Percentiles rank a stretch among this genome's conserved stretches.
Conservation (phyloP, 2,888 invertebrate genomes). For the Galeopsomyia nigrocyanea region DNA sequence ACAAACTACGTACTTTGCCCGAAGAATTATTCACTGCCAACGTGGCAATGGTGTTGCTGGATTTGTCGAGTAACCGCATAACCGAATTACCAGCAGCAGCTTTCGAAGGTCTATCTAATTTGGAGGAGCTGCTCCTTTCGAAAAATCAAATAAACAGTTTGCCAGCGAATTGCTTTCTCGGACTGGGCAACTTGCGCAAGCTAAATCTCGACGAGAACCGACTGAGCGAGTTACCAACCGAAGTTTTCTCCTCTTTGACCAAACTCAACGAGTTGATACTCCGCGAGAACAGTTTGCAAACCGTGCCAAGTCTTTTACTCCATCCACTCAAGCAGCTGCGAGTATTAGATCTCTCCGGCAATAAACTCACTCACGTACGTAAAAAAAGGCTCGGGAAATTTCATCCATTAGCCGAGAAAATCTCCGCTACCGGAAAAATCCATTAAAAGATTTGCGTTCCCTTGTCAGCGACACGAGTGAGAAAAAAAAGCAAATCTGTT, state of each 20-base stretch:
- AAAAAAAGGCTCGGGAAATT: neutral
- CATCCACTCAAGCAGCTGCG: constrained; percentile 72
- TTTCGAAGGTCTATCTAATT: constrained; percentile 73
- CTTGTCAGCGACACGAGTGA: too few species aligned
- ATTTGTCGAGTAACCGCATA: constrained; percentile 82
- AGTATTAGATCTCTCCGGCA: constrained; percentile 78
- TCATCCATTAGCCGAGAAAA: neutral
- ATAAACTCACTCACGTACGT: constrained; percentile 73
- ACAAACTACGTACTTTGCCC: constrained; percentile 75
- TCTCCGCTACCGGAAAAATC: neutral
- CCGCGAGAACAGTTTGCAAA: constrained; percentile 76
- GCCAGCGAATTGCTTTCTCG: constrained; percentile 73
- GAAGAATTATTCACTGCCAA: constrained; percentile 71
- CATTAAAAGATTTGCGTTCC: too few species aligned
- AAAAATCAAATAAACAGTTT: constrained; percentile 75
- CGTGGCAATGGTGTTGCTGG: constrained; percentile 70
- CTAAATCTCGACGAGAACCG: constrained; percentile 79
- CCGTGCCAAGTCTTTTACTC: constrained; percentile 74
- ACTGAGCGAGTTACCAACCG: constrained; percentile 73
- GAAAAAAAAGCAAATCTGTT: too few species aligned
- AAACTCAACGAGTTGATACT: constrained; percentile 79
- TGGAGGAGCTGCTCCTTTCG: constrained; percentile 79
- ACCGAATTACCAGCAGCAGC: constrained; percentile 76
- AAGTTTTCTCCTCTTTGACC: constrained; percentile 73
- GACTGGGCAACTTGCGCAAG: constrained; percentile 73